Conservation (phyloP, 2,113 vertebrate species). For the Garra rufa region DNA sequence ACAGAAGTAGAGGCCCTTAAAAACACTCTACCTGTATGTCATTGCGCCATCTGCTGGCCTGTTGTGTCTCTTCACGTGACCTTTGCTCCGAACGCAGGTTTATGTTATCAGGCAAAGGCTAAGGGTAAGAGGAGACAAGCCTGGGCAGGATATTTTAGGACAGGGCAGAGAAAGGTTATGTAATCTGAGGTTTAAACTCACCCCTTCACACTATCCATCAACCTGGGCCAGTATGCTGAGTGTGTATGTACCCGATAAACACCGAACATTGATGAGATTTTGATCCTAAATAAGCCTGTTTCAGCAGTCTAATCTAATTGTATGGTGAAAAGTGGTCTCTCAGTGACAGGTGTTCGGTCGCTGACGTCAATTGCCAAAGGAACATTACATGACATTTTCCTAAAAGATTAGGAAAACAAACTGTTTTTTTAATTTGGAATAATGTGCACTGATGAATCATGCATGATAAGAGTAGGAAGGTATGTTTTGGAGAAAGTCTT, state of each 20-base stretch:
- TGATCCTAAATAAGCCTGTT: not conserved
- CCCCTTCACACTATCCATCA: not conserved
- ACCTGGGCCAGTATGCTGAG: slow-evolving; percentile 2
- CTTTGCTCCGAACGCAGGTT: not conserved
- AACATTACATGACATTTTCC: not conserved
- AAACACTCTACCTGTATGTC: not conserved
- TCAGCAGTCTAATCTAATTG: not conserved
- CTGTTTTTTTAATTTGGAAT: not conserved
- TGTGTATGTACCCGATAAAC: not conserved
- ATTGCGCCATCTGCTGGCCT: not conserved
- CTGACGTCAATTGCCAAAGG: not conserved
- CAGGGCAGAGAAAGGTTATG: slow-evolving; percentile 7
- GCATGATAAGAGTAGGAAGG: not conserved
- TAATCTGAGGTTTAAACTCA: not conserved
- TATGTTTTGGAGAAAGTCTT: not conserved
- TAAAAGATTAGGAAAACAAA: not conserved
- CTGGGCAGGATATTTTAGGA: slow-evolving; percentile 41
- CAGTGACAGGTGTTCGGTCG: not conserved
- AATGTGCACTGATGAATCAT: not conserved
- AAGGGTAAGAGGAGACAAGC: not conserved
- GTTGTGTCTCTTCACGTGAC: not conserved
- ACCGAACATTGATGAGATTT: not conserved
- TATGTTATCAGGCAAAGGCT: slow-evolving; percentile 21
- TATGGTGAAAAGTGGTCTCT: not conserved
- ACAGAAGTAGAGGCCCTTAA: no score